phyloP scores from a whole-genome alignment of 2,888 invertebrate species.

The Epistrophella euchroma region DNA sequence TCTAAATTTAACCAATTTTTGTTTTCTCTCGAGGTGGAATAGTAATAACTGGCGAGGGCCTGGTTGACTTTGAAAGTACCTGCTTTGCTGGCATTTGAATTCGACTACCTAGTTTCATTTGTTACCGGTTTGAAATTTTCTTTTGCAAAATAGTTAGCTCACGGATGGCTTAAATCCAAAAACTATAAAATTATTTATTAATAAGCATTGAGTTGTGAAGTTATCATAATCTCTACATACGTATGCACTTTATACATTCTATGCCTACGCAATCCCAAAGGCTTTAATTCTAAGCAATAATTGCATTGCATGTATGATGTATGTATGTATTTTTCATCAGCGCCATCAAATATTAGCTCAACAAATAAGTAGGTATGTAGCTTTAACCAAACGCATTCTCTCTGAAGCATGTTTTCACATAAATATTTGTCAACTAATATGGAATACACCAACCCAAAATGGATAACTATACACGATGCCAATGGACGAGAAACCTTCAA shows the following conservation, averaged over 20 bases:
- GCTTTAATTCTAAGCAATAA: background rate
- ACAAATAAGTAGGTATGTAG: slow-evolving; percentile 28
- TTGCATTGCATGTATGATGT: no score
- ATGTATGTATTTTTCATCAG: background rate
- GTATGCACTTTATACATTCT: no score
- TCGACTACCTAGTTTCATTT: no score
- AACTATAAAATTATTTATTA: background rate
- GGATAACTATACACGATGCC: slow-evolving; percentile 23
- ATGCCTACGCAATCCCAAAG: background rate
- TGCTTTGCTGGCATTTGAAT: no score
- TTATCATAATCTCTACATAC: background rate
- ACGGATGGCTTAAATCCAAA: no score
- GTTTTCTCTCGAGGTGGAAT: no score
- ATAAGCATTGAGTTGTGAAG: no score
- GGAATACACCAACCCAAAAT: slow-evolving; percentile 19
- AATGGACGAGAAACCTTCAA: slow-evolving; percentile 39
- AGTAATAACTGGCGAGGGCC: no score
- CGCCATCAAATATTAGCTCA: slow-evolving; percentile 35
- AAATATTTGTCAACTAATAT: slow-evolving; percentile 58
- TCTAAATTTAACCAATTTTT: no score
- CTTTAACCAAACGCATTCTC: slow-evolving; percentile 15
- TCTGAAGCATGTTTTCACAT: slow-evolving; percentile 23
- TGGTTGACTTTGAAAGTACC: no score
- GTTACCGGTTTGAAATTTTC: no score
- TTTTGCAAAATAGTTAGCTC: no score